phyloP scores from a whole-genome alignment of 1,140 invertebrate genomes.

The Trachymyrmex cornetzi region DNA sequence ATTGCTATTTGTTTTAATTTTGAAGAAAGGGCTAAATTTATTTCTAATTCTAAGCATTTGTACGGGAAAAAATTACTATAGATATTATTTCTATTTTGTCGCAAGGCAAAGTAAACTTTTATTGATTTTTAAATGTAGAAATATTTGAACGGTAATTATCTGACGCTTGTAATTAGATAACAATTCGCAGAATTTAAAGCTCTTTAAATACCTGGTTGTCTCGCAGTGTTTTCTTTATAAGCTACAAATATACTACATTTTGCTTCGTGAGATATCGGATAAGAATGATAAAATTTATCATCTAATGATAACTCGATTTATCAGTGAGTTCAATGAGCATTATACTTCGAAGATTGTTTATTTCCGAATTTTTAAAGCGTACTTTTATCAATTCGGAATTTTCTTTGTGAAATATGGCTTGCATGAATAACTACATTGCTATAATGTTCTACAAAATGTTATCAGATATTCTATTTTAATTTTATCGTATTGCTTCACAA shows the following conservation, averaged over 20 bases:
- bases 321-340: not conserved
- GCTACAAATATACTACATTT: not conserved
- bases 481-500: not conserved
- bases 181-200: not conserved
- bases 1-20: constrained; percentile 30
- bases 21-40: not conserved
- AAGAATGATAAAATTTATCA: constrained; percentile 32
- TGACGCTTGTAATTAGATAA: not conserved
- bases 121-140: not conserved
- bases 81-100: too few relatives aligned
- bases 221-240: not conserved
- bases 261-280: constrained; percentile 6
- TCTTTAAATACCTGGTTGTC: not conserved
- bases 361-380: not conserved
- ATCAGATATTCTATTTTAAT: not conserved
- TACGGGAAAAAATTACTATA: not conserved
- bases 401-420: not conserved
- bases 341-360: not conserved
- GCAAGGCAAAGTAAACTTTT: not conserved
- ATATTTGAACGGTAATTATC: not conserved
- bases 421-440: not conserved
- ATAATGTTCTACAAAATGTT: not conserved
- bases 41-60: constrained; percentile 16
- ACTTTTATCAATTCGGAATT: not conserved
- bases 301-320: constrained; percentile 19